Evolutionary conservation across 2,113 vertebrate species (phyloP), one percentile per base, ranked within the genome.

Genomic region (Cyphomyrus plagiostoma): DNA sequence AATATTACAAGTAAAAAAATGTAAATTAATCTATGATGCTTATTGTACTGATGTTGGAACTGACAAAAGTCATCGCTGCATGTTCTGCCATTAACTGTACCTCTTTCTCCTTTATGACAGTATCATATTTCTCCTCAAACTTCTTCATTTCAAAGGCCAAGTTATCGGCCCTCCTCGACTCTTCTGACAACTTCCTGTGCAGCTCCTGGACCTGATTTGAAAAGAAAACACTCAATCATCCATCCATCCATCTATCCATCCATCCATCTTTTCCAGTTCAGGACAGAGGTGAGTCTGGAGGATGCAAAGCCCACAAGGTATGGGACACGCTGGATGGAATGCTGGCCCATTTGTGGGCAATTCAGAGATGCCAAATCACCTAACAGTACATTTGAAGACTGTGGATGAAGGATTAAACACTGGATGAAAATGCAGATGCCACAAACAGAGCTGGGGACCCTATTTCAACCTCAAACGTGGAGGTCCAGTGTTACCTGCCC

Each of bases 81-180:
- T 13, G 6, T 58, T 49, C 50, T 8, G 86, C 15, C 35, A 35
- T 17, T 21, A 23, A 17, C 10, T 56, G 94, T 92, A 98, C 98
- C 95, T 99, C 98, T 94, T 97, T 99, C 94, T 99, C 98, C 91
- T 99, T 99, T 23, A 97, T 92, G 91, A 97, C 92, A 91, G 98
- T 93, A 91, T 99, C 98, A 0, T 98, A 94, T 90, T 97, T 99
- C 93, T 99, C 98, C 92, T 98, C 97, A 56, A 98, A 94, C 86
- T 97, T 94, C 89, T 97, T 98, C 95, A 98, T 97, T 94, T 99
- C 98, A 93, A 97, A 99, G 0, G 96, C 97, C 50, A 98, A 90
- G 45, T 96, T 99, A 92, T 99, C 98, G 2, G 98, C 98, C 91
- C 98, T 96, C 94, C 97, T 97, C 4, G 97, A 97, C 93, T 99